Evolutionary conservation across 2,888 invertebrate species (phyloP).

Genomic region (Drosophila meridiana): DNA sequence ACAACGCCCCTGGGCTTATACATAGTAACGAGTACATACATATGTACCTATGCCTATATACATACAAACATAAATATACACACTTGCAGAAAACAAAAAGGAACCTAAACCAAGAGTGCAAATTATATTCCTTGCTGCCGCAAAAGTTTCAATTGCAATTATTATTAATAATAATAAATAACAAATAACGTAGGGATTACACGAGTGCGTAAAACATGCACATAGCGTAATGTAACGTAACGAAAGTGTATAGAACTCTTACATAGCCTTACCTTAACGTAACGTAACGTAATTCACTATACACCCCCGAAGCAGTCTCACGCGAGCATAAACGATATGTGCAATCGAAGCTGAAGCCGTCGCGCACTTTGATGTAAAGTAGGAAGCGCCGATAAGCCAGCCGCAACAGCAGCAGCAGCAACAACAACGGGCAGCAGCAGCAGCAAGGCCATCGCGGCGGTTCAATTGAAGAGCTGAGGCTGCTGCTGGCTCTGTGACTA

Average conservation of each 20-base stretch:
- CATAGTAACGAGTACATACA: conserved; percentile 18
- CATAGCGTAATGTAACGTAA: not conserved
- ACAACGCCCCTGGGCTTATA: conserved; percentile 57
- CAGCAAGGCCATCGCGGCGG: conserved; percentile 50
- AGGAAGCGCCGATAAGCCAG: conserved; percentile 60
- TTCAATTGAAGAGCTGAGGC: conserved; percentile 50
- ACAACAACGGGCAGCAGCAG: conserved; percentile 25
- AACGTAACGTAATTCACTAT: conserved; percentile 1
- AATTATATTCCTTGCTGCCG: not conserved
- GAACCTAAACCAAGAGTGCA: conserved; percentile 2
- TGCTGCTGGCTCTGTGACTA: conserved; percentile 58
- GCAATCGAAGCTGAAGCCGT: conserved; percentile 37
- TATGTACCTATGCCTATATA: not conserved
- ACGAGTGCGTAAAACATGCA: not conserved
- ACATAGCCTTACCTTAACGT: no score
- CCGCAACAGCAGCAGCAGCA: conserved; percentile 25
- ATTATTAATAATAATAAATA: not conserved
- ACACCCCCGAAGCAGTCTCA: conserved; percentile 30
- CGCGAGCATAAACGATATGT: conserved; percentile 29
- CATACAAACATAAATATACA: not conserved
- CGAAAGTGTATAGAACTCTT: no score
- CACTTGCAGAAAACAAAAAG: not conserved
- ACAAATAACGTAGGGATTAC: not conserved
- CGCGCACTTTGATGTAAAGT: conserved; percentile 62
- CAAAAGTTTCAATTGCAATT: not conserved